Evolutionary conservation across 2,797 vertebrate genomes (phyloP).

Genomic region (Notolabrus celidotus): DNA sequence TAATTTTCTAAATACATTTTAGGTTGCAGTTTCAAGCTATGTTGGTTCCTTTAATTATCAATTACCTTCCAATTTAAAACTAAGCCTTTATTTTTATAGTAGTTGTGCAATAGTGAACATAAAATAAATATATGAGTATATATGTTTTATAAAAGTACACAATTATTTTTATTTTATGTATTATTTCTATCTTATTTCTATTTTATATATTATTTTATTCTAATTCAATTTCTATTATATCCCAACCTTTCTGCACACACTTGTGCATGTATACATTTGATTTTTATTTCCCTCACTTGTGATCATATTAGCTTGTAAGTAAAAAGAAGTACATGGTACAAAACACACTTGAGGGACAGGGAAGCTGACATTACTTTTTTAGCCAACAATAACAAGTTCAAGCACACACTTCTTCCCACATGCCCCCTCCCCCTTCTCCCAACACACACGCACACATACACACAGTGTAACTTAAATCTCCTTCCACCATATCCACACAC

Average conservation of each 20-base stretch:
- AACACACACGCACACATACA: conserved; percentile 29
- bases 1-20: too few species aligned
- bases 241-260: background rate
- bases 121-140: background rate
- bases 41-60: too few species aligned
- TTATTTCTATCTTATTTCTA: too few species aligned
- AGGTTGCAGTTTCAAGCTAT: too few species aligned
- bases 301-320: conserved; percentile 52
- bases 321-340: conserved; percentile 65
- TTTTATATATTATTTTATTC: background rate
- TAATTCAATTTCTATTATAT: background rate
- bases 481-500: conserved; percentile 45
- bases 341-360: conserved; percentile 73
- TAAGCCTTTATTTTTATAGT: too few species aligned
- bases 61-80: too few species aligned
- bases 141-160: background rate
- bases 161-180: too few species aligned
- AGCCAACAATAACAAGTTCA: conserved; percentile 82
- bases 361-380: conserved; percentile 77
- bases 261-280: conserved; percentile 2
- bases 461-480: conserved; percentile 43
- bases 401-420: conserved; percentile 78
- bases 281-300: conserved; percentile 43
- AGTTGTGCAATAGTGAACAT: too few species aligned
- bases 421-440: conserved; percentile 56